Evolutionary conservation across 1,140 invertebrate genomes (phyloP).

Genomic region (Drosophila ambigua): DNA sequence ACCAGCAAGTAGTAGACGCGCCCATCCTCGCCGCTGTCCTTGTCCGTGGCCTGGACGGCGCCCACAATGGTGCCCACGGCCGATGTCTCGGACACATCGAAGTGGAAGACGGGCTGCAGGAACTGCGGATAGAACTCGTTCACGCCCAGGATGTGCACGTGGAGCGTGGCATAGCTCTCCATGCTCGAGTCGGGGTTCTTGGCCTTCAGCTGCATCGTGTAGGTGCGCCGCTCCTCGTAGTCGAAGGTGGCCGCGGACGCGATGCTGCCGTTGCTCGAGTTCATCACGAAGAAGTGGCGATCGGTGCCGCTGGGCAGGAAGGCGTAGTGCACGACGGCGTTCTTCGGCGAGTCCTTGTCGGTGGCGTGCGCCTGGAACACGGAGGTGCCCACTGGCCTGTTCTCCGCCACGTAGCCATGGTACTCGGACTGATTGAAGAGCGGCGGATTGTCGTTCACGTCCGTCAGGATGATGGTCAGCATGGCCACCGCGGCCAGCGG

Average conservation of each 20-base stretch:
- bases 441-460: conserved; percentile 96
- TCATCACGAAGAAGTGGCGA: conserved; percentile 90
- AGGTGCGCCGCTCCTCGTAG: conserved; percentile 93
- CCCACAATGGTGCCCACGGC: conserved; percentile 94
- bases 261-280: conserved; percentile 90
- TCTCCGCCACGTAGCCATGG: conserved; percentile 92
- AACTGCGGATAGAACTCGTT: conserved; percentile 98
- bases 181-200: conserved; percentile 94
- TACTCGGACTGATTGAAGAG: conserved; percentile 91
- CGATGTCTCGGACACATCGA: conserved; percentile 96
- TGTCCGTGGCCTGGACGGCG: conserved; percentile 94
- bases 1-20: conserved; percentile 96
- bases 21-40: conserved; percentile 96
- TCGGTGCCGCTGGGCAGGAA: conserved; percentile 92
- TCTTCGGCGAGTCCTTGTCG: conserved; percentile 96
- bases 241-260: conserved; percentile 92
- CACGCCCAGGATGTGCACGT: conserved; percentile 93
- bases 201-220: conserved; percentile 92
- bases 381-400: conserved; percentile 89
- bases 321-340: conserved; percentile 94
- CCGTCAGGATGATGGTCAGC: conserved; percentile 93
- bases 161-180: conserved; percentile 89
- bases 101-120: conserved; percentile 95
- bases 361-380: conserved; percentile 91
- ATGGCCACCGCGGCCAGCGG: conserved; percentile 89